Evolutionary conservation across 2,113 vertebrate species (phyloP).

Genomic region (Scomber colias): DNA sequence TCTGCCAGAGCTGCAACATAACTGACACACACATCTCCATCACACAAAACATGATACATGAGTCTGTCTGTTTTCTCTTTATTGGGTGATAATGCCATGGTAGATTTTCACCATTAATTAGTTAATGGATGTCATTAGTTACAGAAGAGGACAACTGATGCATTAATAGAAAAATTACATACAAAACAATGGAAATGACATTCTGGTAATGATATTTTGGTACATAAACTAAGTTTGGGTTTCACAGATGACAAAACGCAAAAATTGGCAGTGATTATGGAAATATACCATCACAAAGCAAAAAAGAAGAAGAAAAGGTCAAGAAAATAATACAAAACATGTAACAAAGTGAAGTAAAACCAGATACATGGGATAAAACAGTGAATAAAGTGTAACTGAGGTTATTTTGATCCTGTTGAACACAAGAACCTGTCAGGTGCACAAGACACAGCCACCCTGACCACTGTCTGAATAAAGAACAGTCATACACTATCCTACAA

Average conservation of each 20-base stretch:
- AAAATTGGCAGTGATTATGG: background rate
- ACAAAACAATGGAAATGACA: background rate
- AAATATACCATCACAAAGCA: background rate
- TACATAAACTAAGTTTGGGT: constrained; percentile 8
- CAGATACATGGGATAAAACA: background rate
- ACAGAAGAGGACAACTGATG: background rate
- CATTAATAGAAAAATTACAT: constrained; percentile 10
- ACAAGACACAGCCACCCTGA: background rate
- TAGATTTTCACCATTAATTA: constrained; percentile 8
- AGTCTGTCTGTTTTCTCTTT: constrained; percentile 50
- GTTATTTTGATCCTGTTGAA: constrained; percentile 6
- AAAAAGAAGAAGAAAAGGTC: background rate
- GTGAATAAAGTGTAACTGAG: constrained; percentile 17
- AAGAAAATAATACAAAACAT: constrained; percentile 21
- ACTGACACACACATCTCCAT: constrained; percentile 42
- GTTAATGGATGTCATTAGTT: background rate
- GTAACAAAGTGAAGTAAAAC: background rate
- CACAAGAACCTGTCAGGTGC: background rate
- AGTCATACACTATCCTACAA: background rate
- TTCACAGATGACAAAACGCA: background rate
- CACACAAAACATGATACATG: constrained; percentile 7
- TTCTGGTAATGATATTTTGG: constrained; percentile 17
- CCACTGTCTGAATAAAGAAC: background rate
- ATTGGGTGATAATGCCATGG: constrained; percentile 39
- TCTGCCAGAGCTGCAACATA: constrained; percentile 38